Evolutionary conservation across 2,113 vertebrate genomes (phyloP).

Genomic region (Odocoileus virginianus): DNA sequence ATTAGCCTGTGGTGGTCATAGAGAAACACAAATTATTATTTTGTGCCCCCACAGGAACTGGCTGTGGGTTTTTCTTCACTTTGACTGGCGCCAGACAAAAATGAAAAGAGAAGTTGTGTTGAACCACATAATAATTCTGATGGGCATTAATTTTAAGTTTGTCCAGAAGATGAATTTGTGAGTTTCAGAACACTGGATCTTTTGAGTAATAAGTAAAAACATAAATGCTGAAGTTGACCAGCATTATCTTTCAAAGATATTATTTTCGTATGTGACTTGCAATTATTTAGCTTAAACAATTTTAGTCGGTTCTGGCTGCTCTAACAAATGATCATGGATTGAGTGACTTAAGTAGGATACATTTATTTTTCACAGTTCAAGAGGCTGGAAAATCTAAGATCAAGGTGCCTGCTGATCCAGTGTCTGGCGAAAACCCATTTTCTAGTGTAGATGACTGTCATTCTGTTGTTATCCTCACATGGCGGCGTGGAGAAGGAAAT

Average conservation of each 20-base stretch:
- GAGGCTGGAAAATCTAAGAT: neutral
- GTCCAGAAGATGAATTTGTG: slow-evolving; percentile 7
- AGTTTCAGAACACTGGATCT: neutral
- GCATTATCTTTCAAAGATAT: neutral
- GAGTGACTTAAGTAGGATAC: neutral
- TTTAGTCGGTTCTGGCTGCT: neutral
- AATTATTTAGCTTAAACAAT: slow-evolving; percentile 1
- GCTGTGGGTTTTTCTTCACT: slow-evolving; percentile 1
- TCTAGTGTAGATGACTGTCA: neutral
- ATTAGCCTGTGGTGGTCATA: neutral
- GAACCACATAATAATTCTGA: neutral
- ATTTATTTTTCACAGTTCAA: neutral
- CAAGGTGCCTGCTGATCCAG: neutral
- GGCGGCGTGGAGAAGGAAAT: neutral
- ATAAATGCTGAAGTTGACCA: neutral
- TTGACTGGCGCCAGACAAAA: neutral
- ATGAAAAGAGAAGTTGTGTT: slow-evolving; percentile 10
- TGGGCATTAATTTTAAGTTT: slow-evolving; percentile 10
- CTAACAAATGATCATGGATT: neutral
- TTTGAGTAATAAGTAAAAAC: slow-evolving; percentile 6
- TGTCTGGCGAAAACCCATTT: neutral
- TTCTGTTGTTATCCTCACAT: neutral
- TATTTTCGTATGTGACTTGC: neutral
- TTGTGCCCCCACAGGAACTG: neutral
- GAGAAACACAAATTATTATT: neutral